Evolutionary conservation across 2,888 invertebrate genomes (phyloP).

Genomic region (Paralinhomoeus sp.): DNA sequence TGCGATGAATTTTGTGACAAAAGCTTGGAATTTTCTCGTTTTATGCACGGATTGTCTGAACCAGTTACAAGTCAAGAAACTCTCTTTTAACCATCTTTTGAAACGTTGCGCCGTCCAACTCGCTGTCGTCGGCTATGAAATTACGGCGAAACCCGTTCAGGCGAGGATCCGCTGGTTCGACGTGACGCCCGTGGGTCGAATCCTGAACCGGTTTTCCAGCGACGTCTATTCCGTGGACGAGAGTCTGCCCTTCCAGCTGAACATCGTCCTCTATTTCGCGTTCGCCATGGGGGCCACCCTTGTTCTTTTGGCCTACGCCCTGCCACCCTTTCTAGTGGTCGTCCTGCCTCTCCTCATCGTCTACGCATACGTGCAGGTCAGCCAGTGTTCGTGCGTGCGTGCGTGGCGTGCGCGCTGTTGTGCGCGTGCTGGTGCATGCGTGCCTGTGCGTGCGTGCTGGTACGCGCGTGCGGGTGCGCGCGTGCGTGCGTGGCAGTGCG

Average conservation of each 20-base stretch:
- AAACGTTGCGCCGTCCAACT: too few species aligned
- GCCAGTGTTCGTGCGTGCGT: not conserved
- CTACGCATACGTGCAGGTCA: slow-evolving; percentile 52
- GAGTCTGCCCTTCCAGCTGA: slow-evolving; percentile 51
- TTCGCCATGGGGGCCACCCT: slow-evolving; percentile 61
- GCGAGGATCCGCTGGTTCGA: slow-evolving; percentile 69
- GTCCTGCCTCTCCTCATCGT: slow-evolving; percentile 54
- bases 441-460: too few species aligned
- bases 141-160: too few species aligned
- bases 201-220: slow-evolving; percentile 80
- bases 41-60: too few species aligned
- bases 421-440: not conserved
- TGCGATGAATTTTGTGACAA: too few species aligned
- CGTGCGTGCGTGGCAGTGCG: too few species aligned
- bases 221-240: slow-evolving; percentile 75
- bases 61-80: too few species aligned
- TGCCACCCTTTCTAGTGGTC: slow-evolving; percentile 69
- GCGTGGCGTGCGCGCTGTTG: not conserved
- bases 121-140: too few species aligned
- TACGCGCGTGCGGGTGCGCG: too few species aligned
- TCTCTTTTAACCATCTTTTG: too few species aligned
- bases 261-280: slow-evolving; percentile 52
- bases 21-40: too few species aligned
- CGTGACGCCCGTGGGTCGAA: slow-evolving; percentile 62
- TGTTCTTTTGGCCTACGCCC: slow-evolving; percentile 60